A percentile compares a stretch with the other conserved stretches of the same genome.
Conservation (phyloP, 2,797 vertebrate genomes). For the Dermochelys coriacea region DNA sequence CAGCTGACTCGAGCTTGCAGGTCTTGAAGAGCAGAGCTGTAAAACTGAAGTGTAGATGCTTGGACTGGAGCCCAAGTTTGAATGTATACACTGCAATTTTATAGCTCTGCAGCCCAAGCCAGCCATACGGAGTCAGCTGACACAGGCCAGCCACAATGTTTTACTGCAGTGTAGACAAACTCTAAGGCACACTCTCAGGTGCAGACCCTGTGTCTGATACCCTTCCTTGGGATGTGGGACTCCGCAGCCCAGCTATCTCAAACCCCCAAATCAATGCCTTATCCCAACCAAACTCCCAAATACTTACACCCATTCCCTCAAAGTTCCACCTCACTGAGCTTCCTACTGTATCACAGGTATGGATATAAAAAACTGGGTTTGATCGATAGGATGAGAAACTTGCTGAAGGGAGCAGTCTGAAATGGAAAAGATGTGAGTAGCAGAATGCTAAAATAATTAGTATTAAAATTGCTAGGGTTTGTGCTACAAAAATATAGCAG, state of each 20-base stretch:
- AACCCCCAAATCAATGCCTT: not conserved
- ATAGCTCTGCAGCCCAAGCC: not conserved
- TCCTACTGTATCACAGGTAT: not conserved
- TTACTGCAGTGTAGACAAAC: not conserved
- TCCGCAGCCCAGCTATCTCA: not conserved
- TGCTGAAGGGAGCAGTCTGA: not conserved
- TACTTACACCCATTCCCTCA: not conserved
- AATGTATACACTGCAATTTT: not conserved
- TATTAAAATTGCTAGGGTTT: not conserved
- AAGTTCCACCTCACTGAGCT: not conserved
- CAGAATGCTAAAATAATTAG: not conserved
- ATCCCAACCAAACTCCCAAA: not conserved
- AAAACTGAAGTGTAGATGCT: not conserved
- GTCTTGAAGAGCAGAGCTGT: not conserved
- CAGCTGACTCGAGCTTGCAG: not conserved
- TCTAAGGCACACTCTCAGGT: not conserved
- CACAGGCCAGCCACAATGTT: not conserved
- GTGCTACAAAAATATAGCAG: accelerated
- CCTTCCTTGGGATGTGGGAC: not conserved
- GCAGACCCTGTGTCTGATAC: not conserved
- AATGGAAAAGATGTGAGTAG: not conserved
- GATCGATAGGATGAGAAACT: not conserved
- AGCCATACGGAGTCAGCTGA: not conserved
- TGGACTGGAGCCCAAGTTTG: not conserved
- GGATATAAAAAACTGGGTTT: not conserved